Evolutionary conservation across 37 sponge, comb jelly and placozoan species (phyloP).

Genomic region (Crambe crambe): DNA sequence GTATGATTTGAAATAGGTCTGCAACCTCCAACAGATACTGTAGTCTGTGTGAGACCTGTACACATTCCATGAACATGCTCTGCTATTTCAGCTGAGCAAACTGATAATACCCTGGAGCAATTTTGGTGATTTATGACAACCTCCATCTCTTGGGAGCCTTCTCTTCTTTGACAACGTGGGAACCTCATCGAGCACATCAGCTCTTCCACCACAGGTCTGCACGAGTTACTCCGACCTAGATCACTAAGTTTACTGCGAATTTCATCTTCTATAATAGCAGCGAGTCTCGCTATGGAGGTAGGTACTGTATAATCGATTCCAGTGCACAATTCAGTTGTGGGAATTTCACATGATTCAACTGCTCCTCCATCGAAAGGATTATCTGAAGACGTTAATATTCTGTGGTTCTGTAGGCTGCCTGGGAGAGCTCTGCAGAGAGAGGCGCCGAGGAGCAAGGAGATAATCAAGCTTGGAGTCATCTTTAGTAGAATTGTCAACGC

Average conservation of each 20-base stretch:
- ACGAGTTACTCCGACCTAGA: neutral
- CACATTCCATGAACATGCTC: neutral
- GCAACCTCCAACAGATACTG: neutral
- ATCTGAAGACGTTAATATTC: neutral
- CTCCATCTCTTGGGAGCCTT: neutral
- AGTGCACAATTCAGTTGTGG: neutral
- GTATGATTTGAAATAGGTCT: slow-evolving; percentile 17
- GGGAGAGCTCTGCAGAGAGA: neutral
- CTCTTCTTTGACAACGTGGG: slow-evolving; percentile 12
- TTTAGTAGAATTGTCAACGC: too few species aligned
- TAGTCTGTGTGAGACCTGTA: neutral
- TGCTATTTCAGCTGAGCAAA: neutral
- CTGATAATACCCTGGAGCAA: neutral
- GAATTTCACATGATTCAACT: slow-evolving; percentile 1
- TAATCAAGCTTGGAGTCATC: too few species aligned
- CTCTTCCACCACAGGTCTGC: too few species aligned
- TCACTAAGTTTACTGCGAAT: neutral
- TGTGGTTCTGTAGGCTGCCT: neutral
- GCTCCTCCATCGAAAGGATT: slow-evolving; percentile 17
- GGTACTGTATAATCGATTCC: slow-evolving; percentile 15
- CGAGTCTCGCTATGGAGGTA: slow-evolving; percentile 6
- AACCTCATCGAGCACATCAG: slow-evolving; percentile 12
- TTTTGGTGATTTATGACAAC: neutral
- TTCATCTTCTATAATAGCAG: neutral
- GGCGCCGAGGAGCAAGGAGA: neutral